Conservation (phyloP, 2,113 vertebrate genomes). For the Ictidomys tridecemlineatus region DNA sequence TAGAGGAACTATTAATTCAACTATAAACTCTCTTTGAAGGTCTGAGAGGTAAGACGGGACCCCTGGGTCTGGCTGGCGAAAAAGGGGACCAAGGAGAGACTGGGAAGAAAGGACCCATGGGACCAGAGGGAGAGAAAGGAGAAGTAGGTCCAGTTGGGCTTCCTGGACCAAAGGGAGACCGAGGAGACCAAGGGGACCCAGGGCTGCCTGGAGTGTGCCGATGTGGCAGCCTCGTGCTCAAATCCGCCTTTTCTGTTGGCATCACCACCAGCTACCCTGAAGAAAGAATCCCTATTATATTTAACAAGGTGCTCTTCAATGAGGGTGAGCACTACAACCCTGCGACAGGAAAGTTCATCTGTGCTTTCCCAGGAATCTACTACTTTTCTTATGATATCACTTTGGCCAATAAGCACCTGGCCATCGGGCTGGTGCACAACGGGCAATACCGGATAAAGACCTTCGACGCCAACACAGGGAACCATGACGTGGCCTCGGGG, state of each 20-base stretch:
- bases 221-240: constrained; percentile 95
- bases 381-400: constrained; percentile 99
- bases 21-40: constrained; percentile 90
- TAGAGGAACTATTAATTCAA: constrained; percentile 60
- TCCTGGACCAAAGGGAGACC: constrained; percentile 92
- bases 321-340: constrained; percentile 97
- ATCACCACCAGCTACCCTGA: constrained; percentile 98
- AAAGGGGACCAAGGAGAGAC: constrained; percentile 94
- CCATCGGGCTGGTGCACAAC: constrained; percentile 96
- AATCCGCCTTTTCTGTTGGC: constrained; percentile 97
- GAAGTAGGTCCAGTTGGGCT: constrained; percentile 89
- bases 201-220: constrained; percentile 93
- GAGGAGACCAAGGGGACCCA: constrained; percentile 91
- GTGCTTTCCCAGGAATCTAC: constrained; percentile 96
- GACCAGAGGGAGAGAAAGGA: constrained; percentile 90
- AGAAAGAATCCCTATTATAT: constrained; percentile 94
- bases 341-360: constrained; percentile 96
- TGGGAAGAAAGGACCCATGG: constrained; percentile 95
- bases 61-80: constrained; percentile 92
- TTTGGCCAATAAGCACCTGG: constrained; percentile 98
- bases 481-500: constrained; percentile 97
- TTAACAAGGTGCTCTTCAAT: constrained; percentile 97
- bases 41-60: constrained; percentile 94
- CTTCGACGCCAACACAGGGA: constrained; percentile 98
- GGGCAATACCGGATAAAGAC: constrained; percentile 97